Base-by-base conservation (phyloP, 1,140 invertebrate genomes). In the Ladona fulva region DNA sequence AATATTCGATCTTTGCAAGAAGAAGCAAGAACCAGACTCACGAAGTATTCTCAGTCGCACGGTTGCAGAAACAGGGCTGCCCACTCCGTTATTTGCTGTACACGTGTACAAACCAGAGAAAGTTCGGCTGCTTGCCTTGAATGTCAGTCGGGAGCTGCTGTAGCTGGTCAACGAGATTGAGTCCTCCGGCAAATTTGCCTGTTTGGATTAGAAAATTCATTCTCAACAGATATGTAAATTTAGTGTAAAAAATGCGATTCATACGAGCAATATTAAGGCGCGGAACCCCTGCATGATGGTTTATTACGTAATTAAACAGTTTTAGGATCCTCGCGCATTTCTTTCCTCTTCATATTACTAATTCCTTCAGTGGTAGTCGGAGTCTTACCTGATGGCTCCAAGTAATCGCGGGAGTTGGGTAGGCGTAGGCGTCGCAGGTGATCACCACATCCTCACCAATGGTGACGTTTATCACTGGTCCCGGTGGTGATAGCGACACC, bases 31-130 rank as follows among this genome's bases (percentile, higher is more conserved):
- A n/a, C n/a, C n/a, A 74, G 16, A 29, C 19, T 87, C 83, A 91
- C 90, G 90, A 78, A 87, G 84, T 29, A 91, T 87, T 80, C 85
- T 87, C 0, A 92, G 82, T 74, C 89, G 83, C 77, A 92, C 88
- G 75, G 84, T 84, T 1, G 89, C 90, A n/a, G 83, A 86, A 0
- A 91, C 91, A 0, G 91, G 87, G 77, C 92, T 89, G 0, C 92
- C 92, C 24, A 94, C 89, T 14, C 90, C 91, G 83, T 95, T 95
- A 75, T 83, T 87, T 0, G 91, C 93, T 0, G 87, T 82, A 81
- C 93, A 95, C 79, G 91, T 90, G 80, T 94, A 94, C 0, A 87
- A 84, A 0, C 93, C 93, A 0, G 91, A 87, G 78, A 92, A 84
- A 78, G 87, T 85, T 16, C 90, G 85, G 77, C 89, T 89, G 75